Base-by-base conservation (phyloP, 2,113 vertebrate species). In the Gallinago paraguaiae region DNA sequence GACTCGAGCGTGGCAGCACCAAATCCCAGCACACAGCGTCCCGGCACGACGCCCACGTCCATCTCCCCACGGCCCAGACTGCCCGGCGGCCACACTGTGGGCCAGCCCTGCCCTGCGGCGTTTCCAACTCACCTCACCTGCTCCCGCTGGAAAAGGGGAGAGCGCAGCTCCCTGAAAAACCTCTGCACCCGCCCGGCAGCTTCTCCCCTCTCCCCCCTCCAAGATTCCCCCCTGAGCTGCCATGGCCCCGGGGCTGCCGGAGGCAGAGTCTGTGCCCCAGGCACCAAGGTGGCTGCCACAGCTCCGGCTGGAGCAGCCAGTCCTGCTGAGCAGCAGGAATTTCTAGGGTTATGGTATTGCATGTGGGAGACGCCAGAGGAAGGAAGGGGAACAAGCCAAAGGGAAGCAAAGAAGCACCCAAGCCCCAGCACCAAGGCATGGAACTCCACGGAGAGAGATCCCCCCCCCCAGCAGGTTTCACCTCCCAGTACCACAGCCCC, bases 381-480 rank as follows among this genome's bases (percentile, higher is more conserved):
- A 45, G 56, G 60, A 61, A 50, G 16, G 45, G 53, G 25, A 79
- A 5, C 53, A 30, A 15, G 51, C 28, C 74, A 35, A 9, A 51
- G 37, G 53, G 65, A 54, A 78, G 46, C 27, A 27, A 27, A 72
- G 35, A 61, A 33, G 9, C 53, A 45, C 23, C 51, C 1, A 3
- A 82, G 15, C 81, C n/a, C 50, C 69, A 18, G 50, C 57, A 31
- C 14, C 28, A 10, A 14, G 19, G 13, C 60, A 20, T 2, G 8
- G 37, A 41, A 46, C 54, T 27, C 46, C 48, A 30, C 1, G 1
- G 46, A 19, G 11, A 16, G 31, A 17, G 37, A 82, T 16, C 35
- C 35, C 2, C 19, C 56, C 27, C 3, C 48, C 31, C 2, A 11
- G n/a, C 11, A 15, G 4, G 50, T 33, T 39, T 25, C 1, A 0